Evolutionary conservation across 2,797 vertebrate genomes (phyloP).

Genomic region (Acipenser oxyrinchus): DNA sequence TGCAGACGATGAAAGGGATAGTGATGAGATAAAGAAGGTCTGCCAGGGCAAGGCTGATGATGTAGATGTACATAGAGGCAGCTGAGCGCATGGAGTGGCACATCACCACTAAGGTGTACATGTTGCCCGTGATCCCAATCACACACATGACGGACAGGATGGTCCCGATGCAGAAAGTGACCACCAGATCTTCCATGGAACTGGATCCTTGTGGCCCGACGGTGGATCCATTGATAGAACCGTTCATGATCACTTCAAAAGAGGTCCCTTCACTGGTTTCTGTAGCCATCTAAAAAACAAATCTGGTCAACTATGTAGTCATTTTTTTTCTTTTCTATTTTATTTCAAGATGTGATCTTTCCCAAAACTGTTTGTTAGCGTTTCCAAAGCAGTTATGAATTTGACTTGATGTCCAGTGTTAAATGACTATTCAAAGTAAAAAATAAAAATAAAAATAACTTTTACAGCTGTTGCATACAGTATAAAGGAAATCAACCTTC

Average conservation of each 20-base stretch:
- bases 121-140: constrained; percentile 74
- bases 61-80: constrained; percentile 89
- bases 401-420: no score
- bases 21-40: constrained; percentile 84
- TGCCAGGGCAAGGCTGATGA: constrained; percentile 80
- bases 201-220: constrained; percentile 22
- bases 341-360: background rate
- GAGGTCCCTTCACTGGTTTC: constrained; percentile 39
- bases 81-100: constrained; percentile 78
- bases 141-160: constrained; percentile 82
- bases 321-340: background rate
- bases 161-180: constrained; percentile 70
- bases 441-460: background rate
- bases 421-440: background rate
- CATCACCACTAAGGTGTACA: constrained; percentile 88
- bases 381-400: no score
- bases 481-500: no score
- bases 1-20: constrained; percentile 85
- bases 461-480: background rate
- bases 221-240: constrained; percentile 32
- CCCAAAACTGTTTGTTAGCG: no score
- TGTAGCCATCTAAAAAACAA: constrained; percentile 40
- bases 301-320: constrained; percentile 9
- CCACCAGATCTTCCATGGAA: constrained; percentile 62
- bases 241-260: constrained; percentile 48